A percentile compares a stretch with the other conserved stretches of the same genome.
phyloP scores from a whole-genome alignment of 1,140 invertebrate species.

The Physella acuta region DNA sequence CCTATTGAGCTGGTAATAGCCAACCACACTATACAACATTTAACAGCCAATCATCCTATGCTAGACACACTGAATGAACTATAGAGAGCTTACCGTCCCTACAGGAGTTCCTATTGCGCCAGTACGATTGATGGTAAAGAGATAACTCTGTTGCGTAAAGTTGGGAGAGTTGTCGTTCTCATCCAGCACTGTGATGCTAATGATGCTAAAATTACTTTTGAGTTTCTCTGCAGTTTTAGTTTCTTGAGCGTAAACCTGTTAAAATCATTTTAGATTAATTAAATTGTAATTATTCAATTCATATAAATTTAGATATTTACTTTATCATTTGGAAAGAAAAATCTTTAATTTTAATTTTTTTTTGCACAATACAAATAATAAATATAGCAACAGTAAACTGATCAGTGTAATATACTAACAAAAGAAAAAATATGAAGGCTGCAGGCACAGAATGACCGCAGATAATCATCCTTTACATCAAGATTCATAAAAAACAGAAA shows the following conservation, averaged over 20 bases:
- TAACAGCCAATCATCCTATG: too few species aligned
- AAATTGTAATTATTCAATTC: neutral
- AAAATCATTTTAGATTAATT: neutral
- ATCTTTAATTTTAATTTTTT: neutral
- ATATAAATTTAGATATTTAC: neutral
- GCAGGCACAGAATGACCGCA: neutral
- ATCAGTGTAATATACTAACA: neutral
- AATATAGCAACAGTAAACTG: neutral
- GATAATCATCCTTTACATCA: neutral
- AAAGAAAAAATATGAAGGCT: neutral
- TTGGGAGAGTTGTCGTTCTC: conserved; percentile 36
- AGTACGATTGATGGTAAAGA: conserved; percentile 24
- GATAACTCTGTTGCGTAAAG: conserved; percentile 25
- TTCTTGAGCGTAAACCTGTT: conserved; percentile 30
- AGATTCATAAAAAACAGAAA: neutral
- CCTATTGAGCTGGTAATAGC: too few species aligned
- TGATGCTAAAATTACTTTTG: conserved; percentile 13
- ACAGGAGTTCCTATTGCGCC: too few species aligned
- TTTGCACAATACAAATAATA: neutral
- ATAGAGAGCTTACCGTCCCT: too few species aligned
- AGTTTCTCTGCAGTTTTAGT: neutral
- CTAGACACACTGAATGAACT: too few species aligned
- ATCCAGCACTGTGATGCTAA: conserved; percentile 32
- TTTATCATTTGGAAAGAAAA: neutral
- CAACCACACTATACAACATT: too few species aligned